A percentile compares a stretch with the other conserved stretches of the same genome.
phyloP scores from a whole-genome alignment of 2,113 vertebrate genomes.

The Calypte anna region DNA sequence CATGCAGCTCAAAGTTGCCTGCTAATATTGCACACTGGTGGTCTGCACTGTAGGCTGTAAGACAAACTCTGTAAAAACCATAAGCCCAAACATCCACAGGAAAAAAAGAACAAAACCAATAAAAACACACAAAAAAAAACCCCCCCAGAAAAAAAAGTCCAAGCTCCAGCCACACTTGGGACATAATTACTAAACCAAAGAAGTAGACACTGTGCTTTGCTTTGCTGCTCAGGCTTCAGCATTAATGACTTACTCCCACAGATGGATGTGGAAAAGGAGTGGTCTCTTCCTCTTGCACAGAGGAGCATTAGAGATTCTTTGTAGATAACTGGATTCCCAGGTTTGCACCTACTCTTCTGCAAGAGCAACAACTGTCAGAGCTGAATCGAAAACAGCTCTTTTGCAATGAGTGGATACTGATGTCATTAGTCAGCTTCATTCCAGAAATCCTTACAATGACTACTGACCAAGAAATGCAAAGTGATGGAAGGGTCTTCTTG shows the following conservation, averaged over 20 bases:
- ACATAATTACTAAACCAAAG: neutral
- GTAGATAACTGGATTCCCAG: neutral
- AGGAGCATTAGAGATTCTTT: neutral
- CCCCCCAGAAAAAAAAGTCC: neutral
- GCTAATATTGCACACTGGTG: neutral
- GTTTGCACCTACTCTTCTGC: neutral
- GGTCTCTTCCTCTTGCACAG: neutral
- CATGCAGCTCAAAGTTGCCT: neutral
- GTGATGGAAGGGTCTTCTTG: neutral
- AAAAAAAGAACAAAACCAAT: neutral
- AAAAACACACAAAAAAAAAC: neutral
- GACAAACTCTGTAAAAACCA: neutral
- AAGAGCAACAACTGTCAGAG: neutral
- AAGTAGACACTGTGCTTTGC: neutral
- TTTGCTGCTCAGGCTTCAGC: neutral
- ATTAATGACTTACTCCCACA: neutral
- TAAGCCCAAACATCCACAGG: neutral
- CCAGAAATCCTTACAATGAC: neutral
- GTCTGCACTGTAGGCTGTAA: neutral
- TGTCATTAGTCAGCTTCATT: neutral
- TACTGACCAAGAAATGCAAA: neutral
- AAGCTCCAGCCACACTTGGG: neutral
- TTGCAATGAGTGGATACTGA: neutral
- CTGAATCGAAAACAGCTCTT: neutral
- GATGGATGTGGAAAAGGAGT: neutral